Conservation (phyloP, 1,140 invertebrate species). For the Drosophila quadrilineata region DNA sequence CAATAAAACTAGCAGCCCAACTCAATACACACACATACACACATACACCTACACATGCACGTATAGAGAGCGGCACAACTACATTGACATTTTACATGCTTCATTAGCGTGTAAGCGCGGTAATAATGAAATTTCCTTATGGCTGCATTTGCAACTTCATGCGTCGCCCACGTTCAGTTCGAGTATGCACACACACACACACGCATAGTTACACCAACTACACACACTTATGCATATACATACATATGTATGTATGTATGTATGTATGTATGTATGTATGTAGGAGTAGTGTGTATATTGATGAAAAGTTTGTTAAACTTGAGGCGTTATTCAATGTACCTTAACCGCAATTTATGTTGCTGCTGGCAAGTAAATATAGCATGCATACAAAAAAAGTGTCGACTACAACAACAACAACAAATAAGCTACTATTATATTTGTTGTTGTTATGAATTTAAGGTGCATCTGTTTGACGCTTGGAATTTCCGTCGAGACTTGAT, state of each 20-base stretch:
- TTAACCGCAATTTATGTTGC: constrained; percentile 63
- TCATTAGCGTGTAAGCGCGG: constrained; percentile 78
- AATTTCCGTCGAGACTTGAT: constrained; percentile 35
- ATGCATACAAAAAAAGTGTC: neutral
- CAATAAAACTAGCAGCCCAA: constrained; percentile 72
- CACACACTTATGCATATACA: no score
- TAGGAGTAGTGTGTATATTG: constrained; percentile 43
- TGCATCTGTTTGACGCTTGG: constrained; percentile 23
- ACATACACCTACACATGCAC: neutral
- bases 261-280: no score
- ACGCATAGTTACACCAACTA: no score
- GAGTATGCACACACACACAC: no score
- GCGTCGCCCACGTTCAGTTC: no score
- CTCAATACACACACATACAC: constrained; percentile 30
- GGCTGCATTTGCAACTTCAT: constrained; percentile 62
- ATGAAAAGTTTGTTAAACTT: constrained; percentile 70
- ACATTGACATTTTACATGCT: constrained; percentile 79
- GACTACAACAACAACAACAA: neutral
- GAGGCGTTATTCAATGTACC: constrained; percentile 42
- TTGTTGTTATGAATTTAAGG: constrained; percentile 17
- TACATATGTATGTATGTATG: no score
- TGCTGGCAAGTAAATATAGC: constrained; percentile 28
- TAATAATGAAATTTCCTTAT: constrained; percentile 80
- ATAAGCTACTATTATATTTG: neutral
- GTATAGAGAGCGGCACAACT: constrained; percentile 22